Evolutionary conservation across 92 coral and sea anemone genomes (phyloP), one percentile per base, ranked within the genome.

Genomic region (Galaxea fascicularis): DNA sequence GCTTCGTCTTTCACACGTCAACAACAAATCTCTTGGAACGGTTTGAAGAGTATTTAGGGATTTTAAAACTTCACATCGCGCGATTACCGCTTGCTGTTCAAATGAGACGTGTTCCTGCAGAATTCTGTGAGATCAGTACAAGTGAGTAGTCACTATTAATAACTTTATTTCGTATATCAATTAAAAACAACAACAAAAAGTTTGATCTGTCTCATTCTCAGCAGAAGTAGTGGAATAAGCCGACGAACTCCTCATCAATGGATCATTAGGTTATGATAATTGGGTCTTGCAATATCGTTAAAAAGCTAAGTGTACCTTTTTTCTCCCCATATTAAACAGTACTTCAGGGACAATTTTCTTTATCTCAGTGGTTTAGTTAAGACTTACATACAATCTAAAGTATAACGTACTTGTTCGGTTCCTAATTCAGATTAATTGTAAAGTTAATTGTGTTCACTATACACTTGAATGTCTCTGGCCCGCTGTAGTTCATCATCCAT

Each of bases 401-500:
- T 13, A 7, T 5, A 28, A 35, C 16, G 24, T 12, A 30, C 22
- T 35, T 65, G 6, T 20, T 44, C 39, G 15, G 4, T 44, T 16
- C 44, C 45, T 44, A 62, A 45, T 39, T 75, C 20, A 74, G 54
- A 12, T 35, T 1, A 77, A 16, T 14, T 1, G 0, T 18, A 27
- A 28, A 51, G n/a, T 71, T 17, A 80, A 41, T 68, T 60, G 49
- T 72, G 81, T 35, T 60, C 87, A 44, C 77, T 73, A 4, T 45
- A 80, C 15, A 76, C 67, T n/a, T 85, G 76, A 86, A 88, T 85
- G 24, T 95, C 95, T 35, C 91, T 82, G 11, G 97, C 97, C 62
- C 85, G 78, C 79, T 94, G 98, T 58, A 96, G 30, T 12, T 89
- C 94, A 45, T 94, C 98, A 73, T 94, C 95, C 35, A 94, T 89